Evolutionary conservation across 2,797 vertebrate species (phyloP).

Genomic region (Petrocephalus sullivani): DNA sequence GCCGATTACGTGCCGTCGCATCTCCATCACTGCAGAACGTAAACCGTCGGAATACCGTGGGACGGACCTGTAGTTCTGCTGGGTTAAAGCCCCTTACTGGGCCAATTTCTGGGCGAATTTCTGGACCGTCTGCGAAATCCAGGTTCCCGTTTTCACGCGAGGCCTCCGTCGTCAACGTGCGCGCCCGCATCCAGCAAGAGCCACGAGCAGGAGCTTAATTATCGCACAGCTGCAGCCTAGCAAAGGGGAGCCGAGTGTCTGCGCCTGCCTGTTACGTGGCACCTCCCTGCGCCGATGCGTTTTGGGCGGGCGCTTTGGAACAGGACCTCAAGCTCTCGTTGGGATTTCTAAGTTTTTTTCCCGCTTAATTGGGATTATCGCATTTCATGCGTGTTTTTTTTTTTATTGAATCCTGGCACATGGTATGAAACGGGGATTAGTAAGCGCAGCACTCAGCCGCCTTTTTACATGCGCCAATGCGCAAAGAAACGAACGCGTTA

Average conservation of each 20-base stretch:
- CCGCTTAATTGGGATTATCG: constrained; percentile 20
- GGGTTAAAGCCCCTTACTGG: background rate
- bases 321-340: constrained; percentile 4
- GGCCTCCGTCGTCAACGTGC: background rate
- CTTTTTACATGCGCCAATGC: constrained; percentile 1
- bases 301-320: background rate
- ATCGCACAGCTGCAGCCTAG: background rate
- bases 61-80: background rate
- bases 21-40: background rate
- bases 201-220: background rate
- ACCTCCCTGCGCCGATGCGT: background rate
- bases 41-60: background rate
- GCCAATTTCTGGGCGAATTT: background rate
- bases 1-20: background rate
- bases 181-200: background rate
- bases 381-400: constrained; percentile 15
- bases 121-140: background rate
- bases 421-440: constrained; percentile 21
- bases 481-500: background rate
- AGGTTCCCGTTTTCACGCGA: background rate
- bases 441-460: constrained; percentile 8
- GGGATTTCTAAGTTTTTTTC: background rate
- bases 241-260: background rate
- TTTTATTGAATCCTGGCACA: constrained; percentile 20
- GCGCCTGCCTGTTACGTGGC: background rate